These are phyloP conservation scores for Nowickia ferox DNA, from an alignment of 2,888 invertebrate genomes.

Conservation along the genomic window DNA sequence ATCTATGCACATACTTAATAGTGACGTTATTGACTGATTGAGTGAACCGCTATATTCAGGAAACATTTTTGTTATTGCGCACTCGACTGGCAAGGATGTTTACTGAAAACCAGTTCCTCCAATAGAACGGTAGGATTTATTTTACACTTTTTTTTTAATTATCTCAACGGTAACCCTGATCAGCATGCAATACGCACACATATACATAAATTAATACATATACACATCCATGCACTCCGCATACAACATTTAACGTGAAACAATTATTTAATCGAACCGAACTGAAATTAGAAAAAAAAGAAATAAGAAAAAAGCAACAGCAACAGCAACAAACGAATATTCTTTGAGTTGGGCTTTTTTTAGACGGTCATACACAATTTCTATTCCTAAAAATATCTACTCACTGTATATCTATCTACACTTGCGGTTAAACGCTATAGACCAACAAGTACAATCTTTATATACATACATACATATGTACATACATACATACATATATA, in stretches of 20 bases:
- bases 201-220: background rate
- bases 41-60: no score
- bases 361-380: conserved; percentile 33
- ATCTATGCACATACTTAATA: no score
- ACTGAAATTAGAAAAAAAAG: conserved; percentile 15
- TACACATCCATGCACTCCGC: background rate
- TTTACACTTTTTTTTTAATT: no score
- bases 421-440: conserved; percentile 36
- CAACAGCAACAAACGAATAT: background rate
- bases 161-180: no score
- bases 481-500: conserved; percentile 16
- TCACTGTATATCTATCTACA: conserved; percentile 35
- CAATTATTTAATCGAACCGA: conserved; percentile 50
- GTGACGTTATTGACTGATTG: no score
- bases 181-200: background rate
- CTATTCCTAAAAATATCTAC: conserved; percentile 47
- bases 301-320: background rate
- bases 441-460: conserved; percentile 3
- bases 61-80: no score
- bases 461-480: conserved; percentile 3
- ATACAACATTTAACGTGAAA: conserved; percentile 27
- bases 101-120: no score
- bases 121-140: no score
- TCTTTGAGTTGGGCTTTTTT: conserved; percentile 51
- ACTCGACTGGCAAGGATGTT: no score